Evolutionary conservation across 2,888 invertebrate genomes (phyloP).

Genomic region (Emmelina monodactyla): DNA sequence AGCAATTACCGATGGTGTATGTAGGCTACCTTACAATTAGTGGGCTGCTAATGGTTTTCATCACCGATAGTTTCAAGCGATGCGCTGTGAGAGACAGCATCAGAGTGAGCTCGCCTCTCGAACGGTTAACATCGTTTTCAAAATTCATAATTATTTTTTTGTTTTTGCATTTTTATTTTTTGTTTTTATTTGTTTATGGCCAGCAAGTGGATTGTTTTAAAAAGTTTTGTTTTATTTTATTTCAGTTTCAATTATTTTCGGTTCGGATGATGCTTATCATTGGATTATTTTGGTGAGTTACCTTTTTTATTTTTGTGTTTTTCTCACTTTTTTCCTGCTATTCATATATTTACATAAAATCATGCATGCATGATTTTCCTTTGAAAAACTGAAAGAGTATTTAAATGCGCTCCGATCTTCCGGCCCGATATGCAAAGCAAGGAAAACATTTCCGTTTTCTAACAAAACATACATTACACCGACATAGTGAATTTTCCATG

Average conservation of each 20-base stretch:
- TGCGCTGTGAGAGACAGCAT: constrained; percentile 33
- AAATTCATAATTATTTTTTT: constrained; percentile 13
- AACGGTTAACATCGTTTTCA: constrained; percentile 32
- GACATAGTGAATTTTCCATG: no score
- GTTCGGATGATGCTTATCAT: not conserved
- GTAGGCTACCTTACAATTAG: constrained; percentile 63
- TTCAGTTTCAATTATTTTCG: constrained; percentile 17
- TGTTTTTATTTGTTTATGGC: constrained; percentile 13
- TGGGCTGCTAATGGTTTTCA: constrained; percentile 61
- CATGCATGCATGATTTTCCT: no score
- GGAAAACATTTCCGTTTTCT: no score
- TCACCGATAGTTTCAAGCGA: constrained; percentile 51
- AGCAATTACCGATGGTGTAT: constrained; percentile 58
- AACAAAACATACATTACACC: no score
- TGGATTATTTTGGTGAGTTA: constrained; percentile 1
- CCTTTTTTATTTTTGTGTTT: constrained; percentile 9
- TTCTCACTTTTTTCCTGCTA: constrained; percentile 11
- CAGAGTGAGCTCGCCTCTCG: constrained; percentile 49
- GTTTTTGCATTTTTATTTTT: constrained; percentile 11
- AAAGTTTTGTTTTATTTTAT: constrained; percentile 11
- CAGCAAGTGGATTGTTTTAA: constrained; percentile 3
- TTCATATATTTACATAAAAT: no score
- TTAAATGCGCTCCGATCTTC: no score
- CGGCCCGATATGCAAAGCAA: no score
- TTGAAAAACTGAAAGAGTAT: no score